Percentiles rank a stretch among this genome's conserved stretches.
phyloP scores from a whole-genome alignment of 2,888 invertebrate genomes.

The Drosophila pegasa region DNA sequence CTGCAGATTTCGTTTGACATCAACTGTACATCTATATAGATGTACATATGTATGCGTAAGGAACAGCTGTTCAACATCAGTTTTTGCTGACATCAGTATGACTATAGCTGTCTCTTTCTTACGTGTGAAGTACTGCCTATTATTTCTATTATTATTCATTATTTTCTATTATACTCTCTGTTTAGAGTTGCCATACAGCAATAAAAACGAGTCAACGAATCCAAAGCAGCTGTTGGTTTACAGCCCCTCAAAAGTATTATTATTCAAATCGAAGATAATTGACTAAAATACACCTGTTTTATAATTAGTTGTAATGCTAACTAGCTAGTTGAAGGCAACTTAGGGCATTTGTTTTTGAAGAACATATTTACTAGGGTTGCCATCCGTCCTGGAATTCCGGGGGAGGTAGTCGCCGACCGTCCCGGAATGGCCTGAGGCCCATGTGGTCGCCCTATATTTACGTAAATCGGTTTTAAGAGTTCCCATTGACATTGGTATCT shows the following conservation, averaged over 20 bases:
- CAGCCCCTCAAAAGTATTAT: not conserved
- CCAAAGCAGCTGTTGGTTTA: not conserved
- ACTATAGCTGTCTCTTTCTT: not conserved
- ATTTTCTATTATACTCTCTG: no score
- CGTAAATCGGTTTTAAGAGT: not conserved
- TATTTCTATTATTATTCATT: no score
- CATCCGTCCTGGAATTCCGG: no score
- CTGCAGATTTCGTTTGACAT: constrained; percentile 31
- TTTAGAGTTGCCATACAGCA: not conserved
- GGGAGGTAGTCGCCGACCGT: no score
- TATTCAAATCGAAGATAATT: not conserved
- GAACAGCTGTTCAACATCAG: constrained; percentile 40
- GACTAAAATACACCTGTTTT: not conserved
- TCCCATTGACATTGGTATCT: not conserved
- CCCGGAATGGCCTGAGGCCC: no score
- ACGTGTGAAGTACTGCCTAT: not conserved
- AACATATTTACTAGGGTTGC: no score
- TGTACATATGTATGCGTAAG: not conserved
- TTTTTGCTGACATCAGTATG: constrained; percentile 6
- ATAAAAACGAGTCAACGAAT: not conserved
- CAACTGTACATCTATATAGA: not conserved
- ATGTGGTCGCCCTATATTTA: no score
- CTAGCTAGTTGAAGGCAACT: not conserved
- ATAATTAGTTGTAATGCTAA: not conserved
- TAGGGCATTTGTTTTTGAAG: not conserved